Conservation (phyloP, 2,888 invertebrate genomes). For the Ametastegia equiseti region DNA sequence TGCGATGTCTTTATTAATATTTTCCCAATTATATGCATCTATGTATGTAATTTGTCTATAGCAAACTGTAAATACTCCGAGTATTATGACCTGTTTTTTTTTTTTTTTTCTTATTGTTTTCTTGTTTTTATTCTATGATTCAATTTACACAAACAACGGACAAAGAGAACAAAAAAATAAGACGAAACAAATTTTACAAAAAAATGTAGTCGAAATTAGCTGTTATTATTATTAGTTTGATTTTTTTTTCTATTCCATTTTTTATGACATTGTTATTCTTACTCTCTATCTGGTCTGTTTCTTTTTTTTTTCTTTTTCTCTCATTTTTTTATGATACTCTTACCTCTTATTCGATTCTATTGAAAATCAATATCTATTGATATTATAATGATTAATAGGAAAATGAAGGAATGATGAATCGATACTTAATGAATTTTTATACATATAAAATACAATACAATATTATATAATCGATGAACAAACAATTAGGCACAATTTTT, state of each 20-base stretch:
- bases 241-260: too few species aligned
- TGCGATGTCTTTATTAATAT: neutral
- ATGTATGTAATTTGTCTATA: neutral
- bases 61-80: conserved; percentile 8
- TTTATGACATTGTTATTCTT: too few species aligned
- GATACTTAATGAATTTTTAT: conserved; percentile 3
- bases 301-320: neutral
- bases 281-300: too few species aligned
- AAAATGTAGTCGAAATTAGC: too few species aligned
- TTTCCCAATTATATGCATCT: neutral
- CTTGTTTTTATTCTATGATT: neutral
- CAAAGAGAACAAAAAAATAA: neutral
- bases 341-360: neutral
- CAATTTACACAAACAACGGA: neutral
- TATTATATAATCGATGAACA: neutral
- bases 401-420: neutral
- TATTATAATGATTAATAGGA: neutral
- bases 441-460: too few species aligned
- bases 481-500: conserved; percentile 20
- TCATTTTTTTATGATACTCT: neutral
- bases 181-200: too few species aligned
- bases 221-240: too few species aligned
- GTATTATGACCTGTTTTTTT: conserved; percentile 16
- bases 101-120: neutral
- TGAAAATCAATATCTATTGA: neutral